A percentile compares a stretch with the other conserved stretches of the same genome.
Evolutionary conservation across 2,888 invertebrate species (phyloP).

Genomic region (Amiota communis): DNA sequence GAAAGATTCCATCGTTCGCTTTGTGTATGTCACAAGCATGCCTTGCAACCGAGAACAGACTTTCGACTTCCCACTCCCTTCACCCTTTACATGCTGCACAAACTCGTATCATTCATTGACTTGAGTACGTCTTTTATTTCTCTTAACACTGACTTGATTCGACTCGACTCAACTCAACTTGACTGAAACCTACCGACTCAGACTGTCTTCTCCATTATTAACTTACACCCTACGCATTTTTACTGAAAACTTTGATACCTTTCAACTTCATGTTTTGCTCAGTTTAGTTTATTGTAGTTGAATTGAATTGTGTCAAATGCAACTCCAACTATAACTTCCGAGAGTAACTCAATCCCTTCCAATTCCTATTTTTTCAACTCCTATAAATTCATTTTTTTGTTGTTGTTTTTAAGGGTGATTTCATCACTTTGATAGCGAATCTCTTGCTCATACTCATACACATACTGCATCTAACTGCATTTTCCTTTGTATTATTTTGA

Average conservation of each 20-base stretch:
- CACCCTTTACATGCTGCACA: neutral
- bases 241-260: conserved; percentile 8
- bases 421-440: no score
- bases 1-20: neutral
- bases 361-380: neutral
- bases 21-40: neutral
- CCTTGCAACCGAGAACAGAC: no score
- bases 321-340: no score
- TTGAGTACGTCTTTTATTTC: conserved; percentile 35
- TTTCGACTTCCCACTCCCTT: no score
- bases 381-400: neutral
- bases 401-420: neutral
- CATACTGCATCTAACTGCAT: neutral
- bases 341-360: no score
- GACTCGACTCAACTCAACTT: conserved; percentile 10
- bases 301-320: neutral
- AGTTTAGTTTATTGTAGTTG: neutral
- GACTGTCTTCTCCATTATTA: no score
- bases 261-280: conserved; percentile 13
- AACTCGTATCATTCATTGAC: conserved; percentile 39
- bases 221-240: no score
- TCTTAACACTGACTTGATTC: neutral
- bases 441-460: no score
- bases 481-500: neutral
- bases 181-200: no score